Evolutionary conservation across 2,797 vertebrate genomes (phyloP).

Genomic region (Pelobates cultripes): DNA sequence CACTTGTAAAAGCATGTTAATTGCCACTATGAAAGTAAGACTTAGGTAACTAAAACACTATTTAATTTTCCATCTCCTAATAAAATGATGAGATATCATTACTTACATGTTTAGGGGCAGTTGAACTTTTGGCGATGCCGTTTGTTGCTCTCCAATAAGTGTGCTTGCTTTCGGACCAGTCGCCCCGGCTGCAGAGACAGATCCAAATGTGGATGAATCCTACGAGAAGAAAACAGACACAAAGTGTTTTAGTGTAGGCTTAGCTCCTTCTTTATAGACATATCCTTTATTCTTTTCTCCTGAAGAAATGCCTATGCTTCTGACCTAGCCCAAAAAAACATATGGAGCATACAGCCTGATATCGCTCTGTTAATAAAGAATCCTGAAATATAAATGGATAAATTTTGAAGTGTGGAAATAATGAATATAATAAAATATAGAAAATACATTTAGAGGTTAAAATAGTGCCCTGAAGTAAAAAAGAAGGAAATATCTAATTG

Average conservation of each 20-base stretch:
- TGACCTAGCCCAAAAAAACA: background rate
- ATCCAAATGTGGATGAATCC: slow-evolving; percentile 82
- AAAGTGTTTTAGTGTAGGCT: background rate
- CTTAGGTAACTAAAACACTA: no score
- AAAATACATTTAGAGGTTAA: background rate
- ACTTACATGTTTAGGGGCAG: slow-evolving; percentile 97
- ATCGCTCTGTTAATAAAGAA: background rate
- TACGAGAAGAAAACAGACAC: slow-evolving; percentile 69
- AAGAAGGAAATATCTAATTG: background rate
- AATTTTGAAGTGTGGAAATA: background rate
- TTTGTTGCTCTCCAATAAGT: slow-evolving; percentile 85
- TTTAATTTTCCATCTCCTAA: no score
- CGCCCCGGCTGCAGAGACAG: slow-evolving; percentile 72
- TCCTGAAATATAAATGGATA: background rate
- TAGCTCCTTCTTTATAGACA: background rate
- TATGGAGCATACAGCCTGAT: background rate
- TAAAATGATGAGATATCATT: background rate
- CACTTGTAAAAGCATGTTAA: no score
- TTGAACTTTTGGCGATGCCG: slow-evolving; percentile 85
- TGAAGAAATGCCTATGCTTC: background rate
- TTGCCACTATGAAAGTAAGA: no score
- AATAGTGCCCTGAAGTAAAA: background rate
- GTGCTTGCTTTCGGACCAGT: slow-evolving; percentile 82
- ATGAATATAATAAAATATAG: background rate
- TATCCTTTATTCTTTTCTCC: background rate